A percentile compares a stretch with the other conserved stretches of the same genome.
Conservation (phyloP, 2,888 invertebrate species). For the Protodeltote pygarga region DNA sequence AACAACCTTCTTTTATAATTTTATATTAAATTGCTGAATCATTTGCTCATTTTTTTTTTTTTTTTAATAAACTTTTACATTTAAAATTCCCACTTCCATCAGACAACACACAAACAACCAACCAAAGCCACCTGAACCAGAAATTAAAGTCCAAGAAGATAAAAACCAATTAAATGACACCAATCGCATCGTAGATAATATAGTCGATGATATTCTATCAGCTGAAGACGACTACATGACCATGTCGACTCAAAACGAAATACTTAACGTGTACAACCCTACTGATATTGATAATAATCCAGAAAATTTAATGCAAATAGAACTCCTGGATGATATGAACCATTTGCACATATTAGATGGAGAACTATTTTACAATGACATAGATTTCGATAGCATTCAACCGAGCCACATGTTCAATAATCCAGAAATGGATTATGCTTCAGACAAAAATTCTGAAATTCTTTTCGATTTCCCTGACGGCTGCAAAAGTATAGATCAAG, state of each 20-base stretch:
- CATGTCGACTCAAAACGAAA: constrained; percentile 67
- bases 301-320: constrained; percentile 77
- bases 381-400: constrained; percentile 79
- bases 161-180: constrained; percentile 49
- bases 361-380: constrained; percentile 76
- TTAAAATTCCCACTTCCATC: neutral
- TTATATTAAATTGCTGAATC: no score
- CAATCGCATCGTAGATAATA: constrained; percentile 72
- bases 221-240: constrained; percentile 80
- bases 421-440: constrained; percentile 65
- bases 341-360: constrained; percentile 78
- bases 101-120: constrained; percentile 63
- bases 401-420: constrained; percentile 73
- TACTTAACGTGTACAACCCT: constrained; percentile 61
- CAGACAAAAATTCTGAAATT: constrained; percentile 66
- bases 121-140: constrained; percentile 38
- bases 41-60: no score
- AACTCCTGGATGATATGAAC: constrained; percentile 78
- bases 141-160: constrained; percentile 59
- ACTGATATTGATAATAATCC: constrained; percentile 55
- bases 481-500: constrained; percentile 71
- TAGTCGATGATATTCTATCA: constrained; percentile 79
- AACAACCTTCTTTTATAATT: no score
- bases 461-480: constrained; percentile 71
- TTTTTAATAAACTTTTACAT: neutral